phyloP scores from a whole-genome alignment of 1,140 invertebrate species.

The Drosophila orena region DNA sequence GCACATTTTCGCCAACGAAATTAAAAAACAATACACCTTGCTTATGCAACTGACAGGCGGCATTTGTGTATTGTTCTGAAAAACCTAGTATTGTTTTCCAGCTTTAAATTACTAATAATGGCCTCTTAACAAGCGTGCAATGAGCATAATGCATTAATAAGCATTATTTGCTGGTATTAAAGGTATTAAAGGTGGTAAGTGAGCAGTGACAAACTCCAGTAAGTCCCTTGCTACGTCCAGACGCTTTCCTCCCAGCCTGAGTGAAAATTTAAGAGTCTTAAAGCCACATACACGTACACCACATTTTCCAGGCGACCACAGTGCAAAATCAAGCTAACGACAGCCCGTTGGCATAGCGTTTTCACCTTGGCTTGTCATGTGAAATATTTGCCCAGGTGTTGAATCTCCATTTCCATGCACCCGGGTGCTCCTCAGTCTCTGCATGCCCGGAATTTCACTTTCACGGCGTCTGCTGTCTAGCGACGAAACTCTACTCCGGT shows the following conservation, averaged over 20 bases:
- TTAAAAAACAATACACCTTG: slow-evolving; percentile 46
- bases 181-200: not conserved
- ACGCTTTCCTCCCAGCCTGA: too few relatives aligned
- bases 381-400: slow-evolving; percentile 63
- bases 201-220: too few relatives aligned
- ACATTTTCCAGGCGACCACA: slow-evolving; percentile 54
- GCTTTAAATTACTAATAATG: not conserved
- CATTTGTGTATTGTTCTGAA: slow-evolving; percentile 2
- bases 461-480: slow-evolving; percentile 41
- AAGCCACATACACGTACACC: slow-evolving; percentile 9
- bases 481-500: slow-evolving; percentile 6
- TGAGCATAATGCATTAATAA: too few relatives aligned
- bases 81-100: not conserved
- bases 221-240: too few relatives aligned
- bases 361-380: slow-evolving; percentile 54
- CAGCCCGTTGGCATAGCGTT: slow-evolving; percentile 22
- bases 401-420: slow-evolving; percentile 12
- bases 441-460: slow-evolving; percentile 70
- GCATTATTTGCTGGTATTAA: not conserved
- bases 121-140: too few relatives aligned
- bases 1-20: slow-evolving; percentile 55
- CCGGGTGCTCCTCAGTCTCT: slow-evolving; percentile 10
- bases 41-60: slow-evolving; percentile 46
- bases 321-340: slow-evolving; percentile 51
- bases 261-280: too few relatives aligned